phyloP scores from a whole-genome alignment of 2,888 invertebrate genomes.

The Leptinotarsa haldemani region DNA sequence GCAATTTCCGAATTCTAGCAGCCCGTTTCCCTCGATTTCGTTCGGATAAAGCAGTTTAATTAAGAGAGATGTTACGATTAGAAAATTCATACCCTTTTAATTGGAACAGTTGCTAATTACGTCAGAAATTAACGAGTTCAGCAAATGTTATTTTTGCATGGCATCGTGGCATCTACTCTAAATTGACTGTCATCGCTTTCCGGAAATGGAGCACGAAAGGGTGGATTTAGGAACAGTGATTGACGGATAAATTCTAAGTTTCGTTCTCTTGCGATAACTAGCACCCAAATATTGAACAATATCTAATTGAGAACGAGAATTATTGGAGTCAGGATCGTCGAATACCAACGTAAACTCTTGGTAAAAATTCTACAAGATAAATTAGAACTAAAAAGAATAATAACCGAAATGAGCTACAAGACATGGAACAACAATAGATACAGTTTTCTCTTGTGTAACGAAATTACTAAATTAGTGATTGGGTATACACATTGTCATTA shows the following conservation, averaged over 20 bases:
- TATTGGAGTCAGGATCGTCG: too few species aligned
- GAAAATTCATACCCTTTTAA: constrained; percentile 56
- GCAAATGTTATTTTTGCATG: constrained; percentile 40
- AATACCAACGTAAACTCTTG: too few species aligned
- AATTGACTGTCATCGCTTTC: constrained; percentile 23
- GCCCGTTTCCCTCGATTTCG: constrained; percentile 15
- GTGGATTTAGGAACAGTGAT: background rate
- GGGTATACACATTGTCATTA: too few species aligned
- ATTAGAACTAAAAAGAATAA: too few species aligned
- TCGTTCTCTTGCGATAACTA: too few species aligned
- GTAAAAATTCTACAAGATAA: too few species aligned
- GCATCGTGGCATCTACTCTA: constrained; percentile 14
- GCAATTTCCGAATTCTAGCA: constrained; percentile 14
- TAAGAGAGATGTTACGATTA: constrained; percentile 51
- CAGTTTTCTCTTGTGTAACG: too few species aligned
- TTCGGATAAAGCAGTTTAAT: constrained; percentile 42
- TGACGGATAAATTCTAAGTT: background rate
- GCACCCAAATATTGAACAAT: too few species aligned
- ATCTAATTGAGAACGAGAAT: too few species aligned
- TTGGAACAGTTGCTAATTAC: constrained; percentile 47
- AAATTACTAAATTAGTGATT: too few species aligned
- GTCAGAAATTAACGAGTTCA: constrained; percentile 52
- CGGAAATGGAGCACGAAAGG: background rate
- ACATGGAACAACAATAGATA: too few species aligned
- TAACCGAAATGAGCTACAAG: too few species aligned